phyloP scores from a whole-genome alignment of 2,888 invertebrate genomes.

The Anaspis maculata region DNA sequence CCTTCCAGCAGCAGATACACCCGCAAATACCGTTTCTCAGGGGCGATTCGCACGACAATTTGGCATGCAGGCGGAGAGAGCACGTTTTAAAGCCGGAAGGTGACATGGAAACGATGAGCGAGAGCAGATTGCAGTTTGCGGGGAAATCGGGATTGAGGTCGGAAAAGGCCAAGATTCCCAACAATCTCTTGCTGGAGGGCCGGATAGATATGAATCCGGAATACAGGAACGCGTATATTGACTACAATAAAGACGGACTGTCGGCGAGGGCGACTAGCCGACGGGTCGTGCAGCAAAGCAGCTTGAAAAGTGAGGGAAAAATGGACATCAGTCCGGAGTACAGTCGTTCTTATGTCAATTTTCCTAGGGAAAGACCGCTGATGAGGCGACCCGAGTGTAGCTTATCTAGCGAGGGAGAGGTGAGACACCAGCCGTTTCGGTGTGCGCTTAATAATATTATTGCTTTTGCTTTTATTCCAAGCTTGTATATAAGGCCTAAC shows the following conservation, averaged over 20 bases:
- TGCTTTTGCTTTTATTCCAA: no score
- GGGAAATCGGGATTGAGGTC: slow-evolving; percentile 21
- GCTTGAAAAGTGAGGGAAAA: slow-evolving; percentile 26
- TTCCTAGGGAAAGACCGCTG: slow-evolving; percentile 43
- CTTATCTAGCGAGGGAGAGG: slow-evolving; percentile 30
- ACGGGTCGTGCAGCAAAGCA: slow-evolving; percentile 13
- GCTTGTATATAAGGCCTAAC: no score
- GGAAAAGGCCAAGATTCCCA: slow-evolving; percentile 31
- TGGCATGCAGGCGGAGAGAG: slow-evolving; percentile 9
- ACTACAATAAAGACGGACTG: background rate
- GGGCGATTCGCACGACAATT: slow-evolving; percentile 18
- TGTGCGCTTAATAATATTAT: no score
- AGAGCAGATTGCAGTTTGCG: slow-evolving; percentile 23
- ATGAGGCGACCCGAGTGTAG: slow-evolving; percentile 35
- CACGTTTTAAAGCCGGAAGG: slow-evolving; percentile 33
- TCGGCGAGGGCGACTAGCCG: slow-evolving; percentile 16
- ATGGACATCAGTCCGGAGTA: slow-evolving; percentile 32
- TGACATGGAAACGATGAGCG: slow-evolving; percentile 20
- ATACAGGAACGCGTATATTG: slow-evolving; percentile 22
- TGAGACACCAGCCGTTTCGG: no score
- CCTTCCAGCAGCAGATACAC: slow-evolving; percentile 31
- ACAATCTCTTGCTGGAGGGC: slow-evolving; percentile 38
- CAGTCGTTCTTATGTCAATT: slow-evolving; percentile 38
- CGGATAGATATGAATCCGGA: slow-evolving; percentile 39
- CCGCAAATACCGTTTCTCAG: slow-evolving; percentile 35